phyloP scores from a whole-genome alignment of 2,113 vertebrate species.

The Ancistrus triradiatus region DNA sequence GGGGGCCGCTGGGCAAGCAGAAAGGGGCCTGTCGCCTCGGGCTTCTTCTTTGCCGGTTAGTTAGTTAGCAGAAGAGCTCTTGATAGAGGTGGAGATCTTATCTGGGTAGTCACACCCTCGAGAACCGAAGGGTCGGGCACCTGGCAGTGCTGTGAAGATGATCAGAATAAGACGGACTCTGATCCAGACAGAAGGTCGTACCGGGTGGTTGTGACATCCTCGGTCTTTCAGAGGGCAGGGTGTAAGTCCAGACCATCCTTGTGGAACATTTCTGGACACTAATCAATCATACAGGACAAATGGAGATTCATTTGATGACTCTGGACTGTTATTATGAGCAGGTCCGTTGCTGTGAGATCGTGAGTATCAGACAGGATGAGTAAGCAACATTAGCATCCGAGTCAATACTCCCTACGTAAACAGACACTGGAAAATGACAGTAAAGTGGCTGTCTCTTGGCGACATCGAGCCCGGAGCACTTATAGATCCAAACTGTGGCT shows the following conservation, averaged over 20 bases:
- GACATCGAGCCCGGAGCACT: not conserved
- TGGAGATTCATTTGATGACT: no score
- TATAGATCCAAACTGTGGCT: not conserved
- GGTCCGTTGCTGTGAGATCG: no score
- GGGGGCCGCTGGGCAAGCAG: no score
- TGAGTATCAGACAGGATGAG: not conserved
- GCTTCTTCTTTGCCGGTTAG: slow-evolving; percentile 5
- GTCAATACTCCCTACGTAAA: slow-evolving; percentile 1
- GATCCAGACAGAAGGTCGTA: not conserved
- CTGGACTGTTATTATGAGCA: no score
- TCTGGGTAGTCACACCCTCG: slow-evolving; percentile 11
- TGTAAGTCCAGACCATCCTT: no score
- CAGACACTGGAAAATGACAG: not conserved
- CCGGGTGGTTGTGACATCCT: no score
- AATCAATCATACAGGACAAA: no score
- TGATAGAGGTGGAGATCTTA: slow-evolving; percentile 17
- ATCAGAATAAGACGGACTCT: slow-evolving; percentile 1
- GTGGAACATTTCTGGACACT: no score
- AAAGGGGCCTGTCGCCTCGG: slow-evolving; percentile 2
- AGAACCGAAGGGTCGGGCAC: not conserved
- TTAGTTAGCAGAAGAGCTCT: not conserved
- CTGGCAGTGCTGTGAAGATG: not conserved
- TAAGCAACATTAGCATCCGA: not conserved
- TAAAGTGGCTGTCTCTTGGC: not conserved
- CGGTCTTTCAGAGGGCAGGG: no score